Evolutionary conservation across 2,888 invertebrate species (phyloP).

Genomic region (Drosophila suboccidentalis): DNA sequence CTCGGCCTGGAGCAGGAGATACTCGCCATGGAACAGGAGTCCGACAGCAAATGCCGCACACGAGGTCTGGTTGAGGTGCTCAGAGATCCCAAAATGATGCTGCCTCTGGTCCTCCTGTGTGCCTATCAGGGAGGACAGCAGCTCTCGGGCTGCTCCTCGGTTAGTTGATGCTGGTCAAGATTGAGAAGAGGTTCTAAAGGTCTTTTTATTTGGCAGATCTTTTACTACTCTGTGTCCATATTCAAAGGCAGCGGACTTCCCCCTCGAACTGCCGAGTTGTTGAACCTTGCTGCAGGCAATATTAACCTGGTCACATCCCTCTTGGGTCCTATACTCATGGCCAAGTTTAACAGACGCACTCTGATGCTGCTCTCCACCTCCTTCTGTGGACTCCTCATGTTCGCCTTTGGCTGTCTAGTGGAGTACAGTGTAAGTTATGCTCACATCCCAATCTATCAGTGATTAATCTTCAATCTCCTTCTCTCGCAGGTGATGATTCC

Average conservation of each 20-base stretch:
- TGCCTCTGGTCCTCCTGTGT: conserved; percentile 55
- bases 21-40: conserved; percentile 51
- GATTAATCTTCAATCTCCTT: not conserved
- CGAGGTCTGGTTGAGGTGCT: conserved; percentile 38
- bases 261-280: conserved; percentile 26
- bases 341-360: conserved; percentile 58
- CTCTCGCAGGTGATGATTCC: conserved; percentile 20
- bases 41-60: conserved; percentile 25
- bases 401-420: conserved; percentile 44
- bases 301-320: conserved; percentile 49
- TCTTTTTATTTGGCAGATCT: conserved; percentile 36
- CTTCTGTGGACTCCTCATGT: conserved; percentile 47
- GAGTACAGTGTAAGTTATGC: conserved; percentile 41
- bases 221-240: conserved; percentile 60
- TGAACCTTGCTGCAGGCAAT: conserved; percentile 46
- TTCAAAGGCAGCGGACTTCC: conserved; percentile 49
- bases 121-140: conserved; percentile 63
- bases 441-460: not conserved
- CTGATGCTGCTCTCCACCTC: conserved; percentile 53
- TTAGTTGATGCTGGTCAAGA: conserved; percentile 1
- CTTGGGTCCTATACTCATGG: conserved; percentile 53
- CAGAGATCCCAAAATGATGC: conserved; percentile 30
- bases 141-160: conserved; percentile 61
- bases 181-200: too few relatives aligned
- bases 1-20: conserved; percentile 46